Evolutionary conservation across 2,797 vertebrate species (phyloP), one percentile per base, ranked within the genome.

Genomic region (Miichthys miiuy): DNA sequence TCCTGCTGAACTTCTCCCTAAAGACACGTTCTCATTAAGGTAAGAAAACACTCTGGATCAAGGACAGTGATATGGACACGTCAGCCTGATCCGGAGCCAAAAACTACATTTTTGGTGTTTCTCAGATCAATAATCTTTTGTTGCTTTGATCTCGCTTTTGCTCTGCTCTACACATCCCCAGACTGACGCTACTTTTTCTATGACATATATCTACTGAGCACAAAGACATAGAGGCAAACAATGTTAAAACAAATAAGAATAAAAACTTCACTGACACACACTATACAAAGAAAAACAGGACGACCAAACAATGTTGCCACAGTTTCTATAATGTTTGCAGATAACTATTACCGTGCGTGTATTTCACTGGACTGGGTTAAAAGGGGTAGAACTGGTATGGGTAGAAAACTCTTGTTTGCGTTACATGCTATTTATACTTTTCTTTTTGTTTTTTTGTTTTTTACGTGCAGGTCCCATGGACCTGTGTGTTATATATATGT

Each of bases 71-170:
- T 64, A 55, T 16, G 67, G 70, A 79, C 77, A 69, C 58, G 23
- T 70, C 66, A 41, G 67, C 72, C 63, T 82, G 80, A 86, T 86
- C 58, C 27, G 44, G 18, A 84, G 71, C 60, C 51, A 79, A 79
- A 38, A 86, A 82, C 55, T 76, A 62, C 46, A 84, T 69, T 65
- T 65, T 82, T 62, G 21, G 72, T 25, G 44, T 91, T 88, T 80
- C 67, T 64, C 73, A 46, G 44, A 88, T 92, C 81, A 83, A 88
- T 92, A 91, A 87, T 87, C 67, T 83, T 87, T 84, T 74, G 65
- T 77, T 77, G 68, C 87, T 87, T 81, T 87, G 87, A 86, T 87
- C 75, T 89, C 11, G 44, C 27, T 51, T 76, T 68, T 79, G 73
- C 61, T 80, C 73, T 71, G 71, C 67, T 80, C 44, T 11, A 46